Evolutionary conservation across 2,113 vertebrate species (phyloP), one percentile per base, ranked within the genome.

Genomic region (Lates calcarifer): DNA sequence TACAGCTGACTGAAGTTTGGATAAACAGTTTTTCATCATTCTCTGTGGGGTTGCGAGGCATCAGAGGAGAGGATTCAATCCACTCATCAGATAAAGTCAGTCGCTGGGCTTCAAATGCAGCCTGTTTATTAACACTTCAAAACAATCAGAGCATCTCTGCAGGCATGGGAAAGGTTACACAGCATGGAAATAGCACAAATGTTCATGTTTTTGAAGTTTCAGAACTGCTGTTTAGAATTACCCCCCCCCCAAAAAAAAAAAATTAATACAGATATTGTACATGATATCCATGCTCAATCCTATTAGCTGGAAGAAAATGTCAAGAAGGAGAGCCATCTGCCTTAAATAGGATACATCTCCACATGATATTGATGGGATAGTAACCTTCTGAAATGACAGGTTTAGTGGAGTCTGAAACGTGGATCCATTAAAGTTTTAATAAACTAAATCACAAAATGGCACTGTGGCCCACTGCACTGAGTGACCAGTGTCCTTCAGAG

Each of bases 81-180:
- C 51, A 63, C 77, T 87, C 57, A 85, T 89, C 83, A 87, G 83
- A 90, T 92, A 86, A 91, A 86, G 60, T 71, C 35, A 31, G 57
- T 74, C 26, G 24, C 28, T 1, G 53, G 58, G 62, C 77, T 83
- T 90, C 75, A 80, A 82, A 82, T 75, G 26, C 43, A 61, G 33
- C 64, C 43, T 58, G 56, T 74, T 63, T 58, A 87, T 85, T 66
- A 84, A 64, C 78, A 87, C 82, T 91, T 90, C 76, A 89, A 89
- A 89, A 89, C 70, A 84, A 89, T 87, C 76, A 81, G 33, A 81
- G 75, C 61, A 63, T 82, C 76, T 90, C 75, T 45, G 73, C 65
- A 65, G 56, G 58, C 76, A 15, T 26, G 24, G 33, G 58, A 72
- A 82, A 88, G 79, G 83, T 85, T 78, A 68, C 83, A 24, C 87